phyloP scores from a whole-genome alignment of 2,113 vertebrate species.

The Spheniscus mendiculus region DNA sequence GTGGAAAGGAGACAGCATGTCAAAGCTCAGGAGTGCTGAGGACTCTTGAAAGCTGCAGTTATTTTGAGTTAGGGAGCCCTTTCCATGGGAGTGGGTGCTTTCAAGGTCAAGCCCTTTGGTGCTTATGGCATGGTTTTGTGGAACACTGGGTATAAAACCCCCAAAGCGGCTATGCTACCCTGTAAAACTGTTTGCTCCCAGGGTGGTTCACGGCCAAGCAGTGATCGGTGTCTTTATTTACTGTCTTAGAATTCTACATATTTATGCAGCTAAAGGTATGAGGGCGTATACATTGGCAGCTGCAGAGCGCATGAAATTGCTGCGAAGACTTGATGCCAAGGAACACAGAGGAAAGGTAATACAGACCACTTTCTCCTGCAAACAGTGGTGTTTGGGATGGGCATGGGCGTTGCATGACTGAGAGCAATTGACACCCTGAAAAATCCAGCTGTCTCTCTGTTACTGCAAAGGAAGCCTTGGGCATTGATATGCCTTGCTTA shows the following conservation, averaged over 20 bases:
- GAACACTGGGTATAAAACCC: not conserved
- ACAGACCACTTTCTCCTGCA: not conserved
- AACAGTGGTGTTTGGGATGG: not conserved
- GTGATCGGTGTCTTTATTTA: slow-evolving; percentile 31
- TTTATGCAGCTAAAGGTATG: slow-evolving; percentile 70
- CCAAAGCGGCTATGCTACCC: not conserved
- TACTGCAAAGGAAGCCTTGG: not conserved
- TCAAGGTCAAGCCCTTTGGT: not conserved
- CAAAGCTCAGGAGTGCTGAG: not conserved
- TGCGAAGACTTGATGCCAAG: slow-evolving; percentile 54
- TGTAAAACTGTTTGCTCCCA: not conserved
- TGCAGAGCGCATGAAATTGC: slow-evolving; percentile 43
- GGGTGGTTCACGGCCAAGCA: not conserved
- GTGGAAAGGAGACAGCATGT: not conserved
- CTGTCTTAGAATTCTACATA: slow-evolving; percentile 69
- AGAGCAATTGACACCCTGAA: not conserved
- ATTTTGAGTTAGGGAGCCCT: not conserved
- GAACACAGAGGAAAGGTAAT: slow-evolving; percentile 70
- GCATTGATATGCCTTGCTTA: accelerated
- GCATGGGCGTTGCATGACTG: not conserved
- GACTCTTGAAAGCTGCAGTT: not conserved
- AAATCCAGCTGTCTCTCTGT: not conserved
- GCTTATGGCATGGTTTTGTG: not conserved
- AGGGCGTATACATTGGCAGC: slow-evolving; percentile 29
- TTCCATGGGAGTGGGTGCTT: not conserved